phyloP scores from a whole-genome alignment of 2,888 invertebrate genomes.

The Halictus ligatus region DNA sequence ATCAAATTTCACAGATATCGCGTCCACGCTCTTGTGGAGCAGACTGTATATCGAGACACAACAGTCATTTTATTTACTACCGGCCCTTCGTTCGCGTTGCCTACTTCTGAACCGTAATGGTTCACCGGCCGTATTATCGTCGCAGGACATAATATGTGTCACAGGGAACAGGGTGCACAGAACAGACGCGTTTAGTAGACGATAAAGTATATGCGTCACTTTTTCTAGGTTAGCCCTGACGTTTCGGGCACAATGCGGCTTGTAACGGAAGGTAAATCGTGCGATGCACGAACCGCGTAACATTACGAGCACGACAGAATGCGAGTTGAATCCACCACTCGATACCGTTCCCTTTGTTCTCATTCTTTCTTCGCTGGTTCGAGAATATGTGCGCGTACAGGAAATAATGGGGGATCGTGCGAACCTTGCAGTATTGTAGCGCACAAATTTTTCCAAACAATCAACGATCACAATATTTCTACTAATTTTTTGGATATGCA shows the following conservation, averaged over 20 bases:
- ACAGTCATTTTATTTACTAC: constrained; percentile 24
- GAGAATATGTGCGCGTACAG: neutral
- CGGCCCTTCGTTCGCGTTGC: constrained; percentile 22
- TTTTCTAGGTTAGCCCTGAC: constrained; percentile 55
- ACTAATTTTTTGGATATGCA: neutral
- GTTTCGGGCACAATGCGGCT: constrained; percentile 41
- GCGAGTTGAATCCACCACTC: neutral
- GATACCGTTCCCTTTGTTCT: neutral
- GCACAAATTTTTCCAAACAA: neutral
- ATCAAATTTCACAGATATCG: too few relatives aligned
- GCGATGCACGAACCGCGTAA: constrained; percentile 24
- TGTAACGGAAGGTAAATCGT: constrained; percentile 40
- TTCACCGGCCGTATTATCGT: constrained; percentile 18
- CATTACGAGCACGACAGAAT: constrained; percentile 5
- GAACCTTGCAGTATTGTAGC: neutral
- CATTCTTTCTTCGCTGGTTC: neutral
- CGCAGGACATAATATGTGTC: constrained; percentile 13
- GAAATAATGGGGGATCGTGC: neutral
- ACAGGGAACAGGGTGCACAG: constrained; percentile 24
- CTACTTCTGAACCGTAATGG: neutral
- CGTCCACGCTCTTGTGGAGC: too few relatives aligned
- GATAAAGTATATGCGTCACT: constrained; percentile 53
- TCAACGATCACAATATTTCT: neutral
- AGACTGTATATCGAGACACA: neutral
- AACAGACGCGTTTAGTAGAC: constrained; percentile 38